These are phyloP conservation scores for Lepidothrix coronata DNA, from an alignment of 2,113 vertebrate species.

Conservation along the genomic window DNA sequence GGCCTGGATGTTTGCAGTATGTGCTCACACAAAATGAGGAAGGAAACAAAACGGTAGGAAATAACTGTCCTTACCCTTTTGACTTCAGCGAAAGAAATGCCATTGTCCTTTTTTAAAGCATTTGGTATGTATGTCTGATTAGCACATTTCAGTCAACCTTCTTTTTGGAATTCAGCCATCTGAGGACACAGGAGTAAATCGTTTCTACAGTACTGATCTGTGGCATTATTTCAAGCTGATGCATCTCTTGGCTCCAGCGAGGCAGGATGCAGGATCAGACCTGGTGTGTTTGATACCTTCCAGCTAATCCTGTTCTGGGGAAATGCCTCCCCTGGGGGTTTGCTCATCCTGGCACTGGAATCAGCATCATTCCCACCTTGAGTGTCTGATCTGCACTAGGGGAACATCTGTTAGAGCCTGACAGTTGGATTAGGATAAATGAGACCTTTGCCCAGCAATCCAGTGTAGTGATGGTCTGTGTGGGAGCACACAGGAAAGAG, in stretches of 20 bases:
- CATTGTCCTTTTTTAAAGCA: background rate
- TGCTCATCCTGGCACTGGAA: background rate
- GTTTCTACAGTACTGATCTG: background rate
- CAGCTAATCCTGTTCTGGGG: background rate
- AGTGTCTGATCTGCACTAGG: background rate
- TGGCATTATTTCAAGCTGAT: background rate
- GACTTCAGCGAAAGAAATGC: background rate
- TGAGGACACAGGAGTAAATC: background rate
- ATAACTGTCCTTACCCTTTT: background rate
- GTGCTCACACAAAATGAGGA: background rate
- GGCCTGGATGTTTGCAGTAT: background rate
- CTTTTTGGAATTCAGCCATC: background rate
- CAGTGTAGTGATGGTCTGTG: background rate
- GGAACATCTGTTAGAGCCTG: background rate
- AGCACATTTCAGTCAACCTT: background rate
- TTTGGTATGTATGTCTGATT: accelerated
- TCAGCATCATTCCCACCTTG: background rate
- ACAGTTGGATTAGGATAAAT: background rate
- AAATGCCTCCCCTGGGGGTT: background rate
- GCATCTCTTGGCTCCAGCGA: background rate
- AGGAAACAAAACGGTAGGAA: background rate
- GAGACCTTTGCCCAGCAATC: background rate
- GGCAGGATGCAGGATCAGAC: background rate
- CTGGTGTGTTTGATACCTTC: background rate
- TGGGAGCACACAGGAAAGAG: background rate